Percentiles rank a stretch among this genome's conserved stretches.
Evolutionary conservation across 2,888 invertebrate species (phyloP).

Genomic region (Amphipoea oculea): DNA sequence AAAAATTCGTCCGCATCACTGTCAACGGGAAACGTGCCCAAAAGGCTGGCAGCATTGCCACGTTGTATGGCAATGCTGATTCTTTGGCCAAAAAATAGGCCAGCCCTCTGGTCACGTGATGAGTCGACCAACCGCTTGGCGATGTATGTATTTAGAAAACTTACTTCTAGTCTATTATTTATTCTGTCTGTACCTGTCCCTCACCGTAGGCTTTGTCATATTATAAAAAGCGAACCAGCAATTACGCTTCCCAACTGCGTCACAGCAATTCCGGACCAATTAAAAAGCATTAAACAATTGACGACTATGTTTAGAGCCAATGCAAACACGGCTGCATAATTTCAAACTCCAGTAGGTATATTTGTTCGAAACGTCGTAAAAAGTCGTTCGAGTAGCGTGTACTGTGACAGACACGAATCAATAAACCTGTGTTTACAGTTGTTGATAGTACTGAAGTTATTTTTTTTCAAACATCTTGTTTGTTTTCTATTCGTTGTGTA

Average conservation of each 20-base stretch:
- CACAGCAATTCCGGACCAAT: slow-evolving; percentile 19
- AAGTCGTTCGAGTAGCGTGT: slow-evolving; percentile 53
- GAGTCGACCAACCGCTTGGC: too few relatives aligned
- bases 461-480: slow-evolving; percentile 57
- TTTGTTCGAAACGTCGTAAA: slow-evolving; percentile 42
- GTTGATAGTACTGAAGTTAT: slow-evolving; percentile 56
- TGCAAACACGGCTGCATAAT: slow-evolving; percentile 44
- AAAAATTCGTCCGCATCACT: too few relatives aligned
- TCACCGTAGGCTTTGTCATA: not conserved
- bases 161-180: not conserved
- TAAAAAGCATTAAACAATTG: slow-evolving; percentile 28
- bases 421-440: slow-evolving; percentile 59
- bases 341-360: slow-evolving; percentile 30
- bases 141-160: not conserved
- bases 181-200: too few relatives aligned
- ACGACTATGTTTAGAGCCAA: slow-evolving; percentile 33
- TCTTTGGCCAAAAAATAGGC: too few relatives aligned
- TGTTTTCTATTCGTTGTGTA: slow-evolving; percentile 44
- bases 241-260: slow-evolving; percentile 32
- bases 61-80: too few relatives aligned
- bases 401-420: slow-evolving; percentile 58
- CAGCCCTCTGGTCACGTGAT: too few relatives aligned
- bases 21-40: too few relatives aligned
- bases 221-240: not conserved
- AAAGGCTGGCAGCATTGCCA: too few relatives aligned